Evolutionary conservation across 92 coral and sea anemone genomes (phyloP), one percentile per base, ranked within the genome.

Genomic region (Virgularia gustaviana): DNA sequence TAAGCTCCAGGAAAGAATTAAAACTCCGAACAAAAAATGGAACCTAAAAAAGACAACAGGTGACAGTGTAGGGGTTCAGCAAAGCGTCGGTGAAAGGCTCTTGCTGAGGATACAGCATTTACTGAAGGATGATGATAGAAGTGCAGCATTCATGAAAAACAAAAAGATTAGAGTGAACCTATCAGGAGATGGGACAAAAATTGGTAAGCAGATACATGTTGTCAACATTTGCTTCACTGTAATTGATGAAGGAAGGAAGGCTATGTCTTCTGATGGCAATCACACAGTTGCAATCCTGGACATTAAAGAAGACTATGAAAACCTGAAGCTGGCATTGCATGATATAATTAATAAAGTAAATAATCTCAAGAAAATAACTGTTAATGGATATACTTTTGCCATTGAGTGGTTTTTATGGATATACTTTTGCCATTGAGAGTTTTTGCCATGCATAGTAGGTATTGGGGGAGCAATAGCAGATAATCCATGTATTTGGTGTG

Each of bases 401-500:
- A 61, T 36, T 11, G 19, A 61, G 78, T 72, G 73, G 38, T 72
- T 59, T 32, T 38, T 61, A 13, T 15, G 36, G 1, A 60, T 57
- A 3, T 54, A 73, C 58, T 61, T n/a, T n/a, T n/a, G n/a, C n/a
- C n/a, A n/a, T n/a, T n/a, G 75, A 60, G 45, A 61, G 47, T 39
- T 62, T 35, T 22, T 42, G 15, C 71, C 75, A 0, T 36, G 53
- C 2, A 53, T 55, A 16, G 9, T 31, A 30, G 71, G 78, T 39
- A 3, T 72, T 0, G 78, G 70, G 9, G 49, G 66, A 0, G 78
- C 78, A 2, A 54, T 36, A 6, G 37, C 29, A 13, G 56, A 55
- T 33, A 35, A 31, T 30, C 74, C 71, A 16, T 72, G 78, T 57
- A 57, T 72, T 22, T 72, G 78, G 78, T 72, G 71, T n/a, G n/a